These are phyloP conservation scores for Periparus ater DNA, from an alignment of 2,797 vertebrate species.

Conservation along the genomic window DNA sequence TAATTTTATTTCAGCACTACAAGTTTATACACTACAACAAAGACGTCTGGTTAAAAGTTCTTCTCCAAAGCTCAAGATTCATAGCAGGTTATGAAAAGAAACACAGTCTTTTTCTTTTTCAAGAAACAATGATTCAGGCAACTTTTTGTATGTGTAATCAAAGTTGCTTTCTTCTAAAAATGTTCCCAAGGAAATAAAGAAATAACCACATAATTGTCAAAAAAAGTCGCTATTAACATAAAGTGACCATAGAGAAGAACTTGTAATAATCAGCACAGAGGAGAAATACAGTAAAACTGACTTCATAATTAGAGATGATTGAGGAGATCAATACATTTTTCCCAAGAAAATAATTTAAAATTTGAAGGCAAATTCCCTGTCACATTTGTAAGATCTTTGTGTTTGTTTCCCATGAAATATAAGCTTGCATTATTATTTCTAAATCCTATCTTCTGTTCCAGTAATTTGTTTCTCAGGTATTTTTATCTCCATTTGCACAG, in stretches of 20 bases:
- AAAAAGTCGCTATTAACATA: not conserved
- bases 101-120: not conserved
- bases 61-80: not conserved
- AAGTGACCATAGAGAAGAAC: not conserved
- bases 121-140: not conserved
- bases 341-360: not conserved
- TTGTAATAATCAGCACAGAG: not conserved
- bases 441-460: not conserved
- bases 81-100: not conserved
- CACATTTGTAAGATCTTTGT: not conserved
- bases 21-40: not conserved
- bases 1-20: not conserved
- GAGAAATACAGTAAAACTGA: not conserved
- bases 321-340: not conserved
- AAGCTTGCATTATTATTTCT: not conserved
- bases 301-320: not conserved
- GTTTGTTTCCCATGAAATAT: not conserved
- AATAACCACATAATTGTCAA: not conserved
- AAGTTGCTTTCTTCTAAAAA: not conserved
- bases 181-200: not conserved
- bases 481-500: not conserved
- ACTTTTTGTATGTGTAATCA: not conserved
- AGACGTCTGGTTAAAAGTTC: not conserved
- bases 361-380: not conserved
- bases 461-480: not conserved